Base-by-base conservation (phyloP, 2,113 vertebrate species). In the Otis tarda region DNA sequence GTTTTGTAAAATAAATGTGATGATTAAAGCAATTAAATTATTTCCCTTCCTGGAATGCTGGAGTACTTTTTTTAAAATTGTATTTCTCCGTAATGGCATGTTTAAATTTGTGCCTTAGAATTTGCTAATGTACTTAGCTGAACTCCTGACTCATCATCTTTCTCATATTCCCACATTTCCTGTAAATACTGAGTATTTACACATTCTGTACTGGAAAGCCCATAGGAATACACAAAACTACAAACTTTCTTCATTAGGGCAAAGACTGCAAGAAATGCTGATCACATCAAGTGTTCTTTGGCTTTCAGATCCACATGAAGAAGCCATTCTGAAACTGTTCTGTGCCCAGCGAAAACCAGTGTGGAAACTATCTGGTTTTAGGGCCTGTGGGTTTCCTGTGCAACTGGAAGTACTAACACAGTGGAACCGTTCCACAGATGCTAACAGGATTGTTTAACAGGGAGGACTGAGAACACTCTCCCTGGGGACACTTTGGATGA, bases 1-100 rank as follows among this genome's bases (percentile, higher is more conserved):
- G 28, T 92, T 95, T 92, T 89, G 45, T 93, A 85, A 95, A 94
- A 82, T 69, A 91, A 94, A 94, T 95, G 73, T 75, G 65, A 68
- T 87, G 28, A 90, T 91, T 96, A 90, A 71, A 73, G 37, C 71
- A 88, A 87, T 77, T 70, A 84, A 75, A 93, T 90, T 81, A 92
- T 93, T 95, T 94, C 45, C 49, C 70, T 95, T 95, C 85, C 91
- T 95, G 93, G 90, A 90, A 95, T 63, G 57, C 76, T 56, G 60
- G 12, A 90, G 64, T 86, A 78, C 22, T 87, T 91, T 73, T 87
- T 37, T 59, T 4, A 0, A 80, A 78, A 75, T 47, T 45, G 3
- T 69, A 57, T 90, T 92, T 92, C 56, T 89, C 31, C 6, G 0
- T 76, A 96, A 87, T 79, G 53, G 11, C 70, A 55, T 73, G 37